phyloP scores from a whole-genome alignment of 2,113 vertebrate genomes.

The Martes martes region DNA sequence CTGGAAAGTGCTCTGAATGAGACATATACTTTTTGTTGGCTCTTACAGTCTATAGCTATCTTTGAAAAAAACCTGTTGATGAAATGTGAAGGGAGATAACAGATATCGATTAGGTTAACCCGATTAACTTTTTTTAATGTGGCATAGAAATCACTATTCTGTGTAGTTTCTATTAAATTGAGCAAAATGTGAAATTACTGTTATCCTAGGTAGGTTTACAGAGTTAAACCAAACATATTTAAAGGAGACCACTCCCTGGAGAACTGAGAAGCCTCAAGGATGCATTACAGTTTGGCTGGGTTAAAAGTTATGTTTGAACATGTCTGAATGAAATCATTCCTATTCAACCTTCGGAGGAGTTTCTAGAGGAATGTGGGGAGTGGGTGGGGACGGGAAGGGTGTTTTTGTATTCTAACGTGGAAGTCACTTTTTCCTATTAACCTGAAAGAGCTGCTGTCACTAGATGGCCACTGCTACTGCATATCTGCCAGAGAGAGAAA shows the following conservation, averaged over 20 bases:
- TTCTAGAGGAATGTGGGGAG: not conserved
- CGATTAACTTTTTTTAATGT: not conserved
- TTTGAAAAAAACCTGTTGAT: not conserved
- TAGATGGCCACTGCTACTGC: not conserved
- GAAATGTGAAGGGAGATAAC: not conserved
- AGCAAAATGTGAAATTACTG: not conserved
- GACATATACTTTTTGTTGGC: constrained; percentile 1
- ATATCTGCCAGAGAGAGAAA: not conserved
- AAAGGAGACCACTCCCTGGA: not conserved
- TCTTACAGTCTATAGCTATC: not conserved
- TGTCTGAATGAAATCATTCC: not conserved
- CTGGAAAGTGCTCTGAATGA: not conserved
- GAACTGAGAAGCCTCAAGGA: not conserved
- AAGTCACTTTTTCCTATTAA: not conserved
- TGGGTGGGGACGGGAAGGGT: not conserved
- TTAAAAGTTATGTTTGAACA: not conserved
- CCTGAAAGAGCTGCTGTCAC: not conserved
- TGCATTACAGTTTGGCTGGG: not conserved
- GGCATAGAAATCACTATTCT: not conserved
- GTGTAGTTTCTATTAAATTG: not conserved
- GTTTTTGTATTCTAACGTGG: not conserved
- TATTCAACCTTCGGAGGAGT: not conserved
- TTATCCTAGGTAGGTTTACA: not conserved
- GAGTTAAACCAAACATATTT: not conserved
- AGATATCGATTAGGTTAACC: not conserved